Evolutionary conservation across 2,888 invertebrate species (phyloP), one percentile per base, ranked within the genome.

Genomic region (Orthosia incerta): DNA sequence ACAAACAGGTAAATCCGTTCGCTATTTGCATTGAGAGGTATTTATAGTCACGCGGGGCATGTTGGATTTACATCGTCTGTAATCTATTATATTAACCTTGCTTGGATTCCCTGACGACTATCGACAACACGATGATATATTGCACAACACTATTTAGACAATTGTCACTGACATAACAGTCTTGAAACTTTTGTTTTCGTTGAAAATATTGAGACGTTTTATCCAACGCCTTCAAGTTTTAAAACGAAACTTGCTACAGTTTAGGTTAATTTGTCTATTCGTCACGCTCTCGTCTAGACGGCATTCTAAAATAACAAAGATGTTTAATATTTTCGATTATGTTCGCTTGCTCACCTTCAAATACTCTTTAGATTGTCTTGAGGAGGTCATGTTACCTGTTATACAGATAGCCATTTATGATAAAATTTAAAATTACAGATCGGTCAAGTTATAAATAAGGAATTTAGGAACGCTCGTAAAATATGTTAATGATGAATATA

Each of bases 31-130:
- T 87, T 82, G 83, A 77, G 75, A 70, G 70, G 66, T 86, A 85
- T 79, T 86, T 86, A 86, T 89, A 85, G 86, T 81, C 85, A 85
- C 78, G 83, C 80, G 60, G 73, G 76, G 83, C 86, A 86, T 83
- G 86, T 89, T 88, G 84, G 88, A 90, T 90, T 89, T 89, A 87
- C 88, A 89, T 86, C 82, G 86, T 87, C 85, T 89, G 87, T 88
- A 90, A 88, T 91, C 86, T 89, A 88, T 92, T 93, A 90, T 89
- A 88, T 92, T 93, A 90, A 93, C 92, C 93, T 94, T 93, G 92
- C 85, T 86, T 85, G 82, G 78, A 83, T 88, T 80, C 82, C 81
- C 79, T 86, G 84, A 85, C 80, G 85, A 85, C 85, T 88, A 88
- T 89, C 88, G 88, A 89, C 89, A 88, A 87, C 84, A 84, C 82